Percentiles rank a stretch among this genome's conserved stretches.
phyloP scores from a whole-genome alignment of 2,113 vertebrate species.

The Junco hyemalis region DNA sequence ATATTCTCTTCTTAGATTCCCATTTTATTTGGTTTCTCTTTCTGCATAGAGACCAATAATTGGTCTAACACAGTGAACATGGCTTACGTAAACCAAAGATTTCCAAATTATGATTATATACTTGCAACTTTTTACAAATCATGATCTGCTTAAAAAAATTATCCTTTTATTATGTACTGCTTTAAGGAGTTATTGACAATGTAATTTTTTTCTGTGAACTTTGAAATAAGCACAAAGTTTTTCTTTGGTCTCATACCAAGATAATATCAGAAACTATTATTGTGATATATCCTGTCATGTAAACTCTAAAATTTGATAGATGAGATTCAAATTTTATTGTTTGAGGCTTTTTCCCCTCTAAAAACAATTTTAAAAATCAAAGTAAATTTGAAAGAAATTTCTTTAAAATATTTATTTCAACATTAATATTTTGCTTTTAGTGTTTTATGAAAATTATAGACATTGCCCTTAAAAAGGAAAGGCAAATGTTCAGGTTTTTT shows the following conservation, averaged over 20 bases:
- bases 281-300: neutral
- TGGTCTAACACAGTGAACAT: neutral
- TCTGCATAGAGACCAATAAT: neutral
- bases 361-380: neutral
- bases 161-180: neutral
- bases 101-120: neutral
- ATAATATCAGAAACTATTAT: neutral
- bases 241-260: neutral
- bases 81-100: neutral
- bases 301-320: neutral
- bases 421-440: neutral
- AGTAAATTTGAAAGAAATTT: neutral
- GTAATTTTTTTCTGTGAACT: neutral
- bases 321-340: neutral
- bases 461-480: neutral
- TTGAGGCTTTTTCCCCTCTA: rapidly evolving
- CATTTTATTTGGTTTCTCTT: neutral
- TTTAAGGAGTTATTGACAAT: neutral
- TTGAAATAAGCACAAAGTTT: neutral
- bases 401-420: neutral
- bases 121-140: neutral
- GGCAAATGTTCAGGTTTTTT: neutral
- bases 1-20: neutral
- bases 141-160: neutral
- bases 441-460: neutral